Conservation (phyloP, 2,797 vertebrate species). For the Gymnodraco acuticeps region DNA sequence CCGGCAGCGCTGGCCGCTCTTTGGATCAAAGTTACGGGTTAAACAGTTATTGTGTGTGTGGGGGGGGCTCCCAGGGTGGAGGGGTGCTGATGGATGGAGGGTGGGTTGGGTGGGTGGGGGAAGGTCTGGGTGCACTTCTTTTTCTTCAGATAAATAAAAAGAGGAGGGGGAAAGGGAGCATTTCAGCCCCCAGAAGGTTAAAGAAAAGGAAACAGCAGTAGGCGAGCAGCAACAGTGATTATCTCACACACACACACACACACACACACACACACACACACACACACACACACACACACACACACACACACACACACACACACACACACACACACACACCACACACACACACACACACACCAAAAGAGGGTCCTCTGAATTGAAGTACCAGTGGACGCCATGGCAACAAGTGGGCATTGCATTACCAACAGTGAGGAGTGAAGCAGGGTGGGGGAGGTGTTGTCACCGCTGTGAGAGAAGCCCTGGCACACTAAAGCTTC, state of each 20-base stretch:
- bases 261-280: slow-evolving; percentile 26
- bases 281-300: slow-evolving; percentile 24
- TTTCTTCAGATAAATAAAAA: slow-evolving; percentile 64
- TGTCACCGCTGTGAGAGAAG: slow-evolving; percentile 31
- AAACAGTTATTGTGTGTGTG: slow-evolving; percentile 62
- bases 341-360: slow-evolving; percentile 31
- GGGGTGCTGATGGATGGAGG: slow-evolving; percentile 33
- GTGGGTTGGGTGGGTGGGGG: slow-evolving; percentile 43
- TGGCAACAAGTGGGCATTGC: slow-evolving; percentile 78
- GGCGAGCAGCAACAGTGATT: slow-evolving; percentile 52
- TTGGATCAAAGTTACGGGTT: slow-evolving; percentile 50
- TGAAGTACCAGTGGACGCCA: slow-evolving; percentile 63
- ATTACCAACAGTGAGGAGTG: slow-evolving; percentile 37
- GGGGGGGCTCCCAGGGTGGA: slow-evolving; percentile 52
- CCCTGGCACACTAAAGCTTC: slow-evolving; percentile 17
- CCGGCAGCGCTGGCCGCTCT: slow-evolving; percentile 25
- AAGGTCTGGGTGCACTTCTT: slow-evolving; percentile 45
- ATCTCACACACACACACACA: slow-evolving; percentile 18
- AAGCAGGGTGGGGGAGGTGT: slow-evolving; percentile 41
- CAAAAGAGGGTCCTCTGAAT: slow-evolving; percentile 43
- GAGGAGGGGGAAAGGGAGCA: slow-evolving; percentile 20
- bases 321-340: slow-evolving; percentile 18
- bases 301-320: slow-evolving; percentile 25
- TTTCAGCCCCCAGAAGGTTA: slow-evolving; percentile 48
- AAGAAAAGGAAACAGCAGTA: slow-evolving; percentile 66